phyloP scores from a whole-genome alignment of 2,113 vertebrate genomes.

The Pteruthius melanotis region DNA sequence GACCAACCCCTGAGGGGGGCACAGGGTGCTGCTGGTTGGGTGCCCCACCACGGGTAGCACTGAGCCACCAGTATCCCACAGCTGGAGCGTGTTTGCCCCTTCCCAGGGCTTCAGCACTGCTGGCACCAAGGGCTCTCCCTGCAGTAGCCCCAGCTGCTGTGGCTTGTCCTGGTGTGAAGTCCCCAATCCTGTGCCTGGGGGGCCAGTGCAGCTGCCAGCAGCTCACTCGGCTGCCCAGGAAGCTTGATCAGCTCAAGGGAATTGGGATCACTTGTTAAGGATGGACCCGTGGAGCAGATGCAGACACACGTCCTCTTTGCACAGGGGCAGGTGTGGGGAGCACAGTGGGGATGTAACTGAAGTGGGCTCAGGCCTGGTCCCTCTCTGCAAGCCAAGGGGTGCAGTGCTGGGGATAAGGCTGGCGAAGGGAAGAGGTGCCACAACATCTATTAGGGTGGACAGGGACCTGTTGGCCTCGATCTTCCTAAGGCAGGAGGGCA shows the following conservation, averaged over 20 bases:
- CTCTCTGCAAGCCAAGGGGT: not conserved
- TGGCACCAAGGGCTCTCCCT: not conserved
- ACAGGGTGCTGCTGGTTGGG: not conserved
- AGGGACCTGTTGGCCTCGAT: not conserved
- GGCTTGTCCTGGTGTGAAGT: not conserved
- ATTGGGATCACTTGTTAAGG: not conserved
- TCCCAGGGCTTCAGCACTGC: not conserved
- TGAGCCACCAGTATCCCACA: fast-evolving
- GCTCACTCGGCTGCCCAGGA: fast-evolving
- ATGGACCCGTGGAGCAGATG: not conserved
- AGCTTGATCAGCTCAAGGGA: not conserved
- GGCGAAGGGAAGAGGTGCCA: not conserved
- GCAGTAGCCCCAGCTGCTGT: not conserved
- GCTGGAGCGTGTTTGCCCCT: fast-evolving
- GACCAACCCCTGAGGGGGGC: not conserved
- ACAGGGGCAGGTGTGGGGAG: not conserved
- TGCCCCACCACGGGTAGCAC: not conserved
- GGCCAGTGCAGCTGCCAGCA: not conserved
- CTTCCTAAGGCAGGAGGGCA: not conserved
- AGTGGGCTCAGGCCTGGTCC: not conserved
- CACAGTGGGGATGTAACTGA: not conserved
- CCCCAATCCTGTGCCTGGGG: fast-evolving
- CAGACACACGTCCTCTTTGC: not conserved
- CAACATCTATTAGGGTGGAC: fast-evolving
- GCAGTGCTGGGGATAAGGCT: not conserved